phyloP scores from a whole-genome alignment of 2,888 invertebrate genomes.

The Chrysomela aeneicollis region DNA sequence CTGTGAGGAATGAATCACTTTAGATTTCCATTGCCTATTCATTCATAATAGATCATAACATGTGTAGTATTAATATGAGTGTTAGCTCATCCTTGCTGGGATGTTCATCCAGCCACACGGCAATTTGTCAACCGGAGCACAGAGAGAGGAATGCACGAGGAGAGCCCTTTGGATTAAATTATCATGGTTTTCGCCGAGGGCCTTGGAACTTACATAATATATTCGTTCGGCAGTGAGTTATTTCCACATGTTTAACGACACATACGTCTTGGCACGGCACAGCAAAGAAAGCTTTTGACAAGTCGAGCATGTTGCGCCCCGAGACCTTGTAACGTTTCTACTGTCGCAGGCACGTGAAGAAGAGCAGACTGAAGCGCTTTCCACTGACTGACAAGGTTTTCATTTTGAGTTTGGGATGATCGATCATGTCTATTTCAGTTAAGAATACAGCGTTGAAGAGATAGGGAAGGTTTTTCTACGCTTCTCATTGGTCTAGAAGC shows the following conservation, averaged over 20 bases:
- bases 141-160: constrained; percentile 3
- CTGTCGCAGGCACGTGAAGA: not conserved
- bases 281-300: constrained; percentile 5
- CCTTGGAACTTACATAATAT: not conserved
- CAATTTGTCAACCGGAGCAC: constrained; percentile 2
- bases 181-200: constrained; percentile 5
- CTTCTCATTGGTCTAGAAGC: too few relatives aligned
- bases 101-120: constrained; percentile 7
- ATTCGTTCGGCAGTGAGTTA: constrained; percentile 7
- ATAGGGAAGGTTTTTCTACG: too few relatives aligned
- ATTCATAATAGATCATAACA: not conserved
- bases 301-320: not conserved
- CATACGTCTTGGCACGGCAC: constrained; percentile 4
- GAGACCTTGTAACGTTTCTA: not conserved
- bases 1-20: not conserved
- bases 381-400: not conserved
- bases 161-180: constrained; percentile 5
- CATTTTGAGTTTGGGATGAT: too few relatives aligned
- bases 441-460: too few relatives aligned
- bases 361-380: not conserved
- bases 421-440: too few relatives aligned
- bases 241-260: constrained; percentile 3
- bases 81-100: not conserved
- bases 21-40: not conserved
- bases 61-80: constrained; percentile 3